phyloP scores from a whole-genome alignment of 1,140 invertebrate species.

The Ephestia elutella region DNA sequence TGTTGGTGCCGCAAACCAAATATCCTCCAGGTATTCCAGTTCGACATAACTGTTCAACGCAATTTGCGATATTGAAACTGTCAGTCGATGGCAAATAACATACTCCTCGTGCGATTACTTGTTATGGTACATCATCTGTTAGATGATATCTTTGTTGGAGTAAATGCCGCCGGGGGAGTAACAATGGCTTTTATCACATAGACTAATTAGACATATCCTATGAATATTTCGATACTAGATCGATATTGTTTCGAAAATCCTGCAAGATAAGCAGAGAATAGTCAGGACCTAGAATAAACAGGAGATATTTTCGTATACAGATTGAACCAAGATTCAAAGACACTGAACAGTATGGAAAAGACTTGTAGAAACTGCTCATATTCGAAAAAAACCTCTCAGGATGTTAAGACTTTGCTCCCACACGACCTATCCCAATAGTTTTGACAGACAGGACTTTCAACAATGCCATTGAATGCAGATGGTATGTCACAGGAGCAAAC shows the following conservation, averaged over 20 bases:
- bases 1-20: background rate
- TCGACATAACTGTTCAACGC: slow-evolving; percentile 1
- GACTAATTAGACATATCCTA: too few relatives aligned
- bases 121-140: background rate
- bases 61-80: background rate
- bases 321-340: too few relatives aligned
- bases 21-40: background rate
- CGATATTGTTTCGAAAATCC: too few relatives aligned
- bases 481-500: slow-evolving; percentile 58
- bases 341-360: too few relatives aligned
- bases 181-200: too few relatives aligned
- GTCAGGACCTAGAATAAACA: too few relatives aligned
- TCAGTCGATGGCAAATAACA: slow-evolving; percentile 1
- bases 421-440: slow-evolving; percentile 12
- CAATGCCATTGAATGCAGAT: background rate
- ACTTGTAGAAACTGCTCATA: too few relatives aligned
- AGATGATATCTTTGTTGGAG: background rate
- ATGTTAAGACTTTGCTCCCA: background rate
- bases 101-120: background rate
- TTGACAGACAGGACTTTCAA: background rate
- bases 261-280: background rate
- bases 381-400: background rate
- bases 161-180: too few relatives aligned
- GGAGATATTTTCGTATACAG: too few relatives aligned
- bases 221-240: too few relatives aligned